A percentile compares a stretch with the other conserved stretches of the same genome.
Conservation (phyloP, 2,888 invertebrate genomes). For the Torymus tubicola region DNA sequence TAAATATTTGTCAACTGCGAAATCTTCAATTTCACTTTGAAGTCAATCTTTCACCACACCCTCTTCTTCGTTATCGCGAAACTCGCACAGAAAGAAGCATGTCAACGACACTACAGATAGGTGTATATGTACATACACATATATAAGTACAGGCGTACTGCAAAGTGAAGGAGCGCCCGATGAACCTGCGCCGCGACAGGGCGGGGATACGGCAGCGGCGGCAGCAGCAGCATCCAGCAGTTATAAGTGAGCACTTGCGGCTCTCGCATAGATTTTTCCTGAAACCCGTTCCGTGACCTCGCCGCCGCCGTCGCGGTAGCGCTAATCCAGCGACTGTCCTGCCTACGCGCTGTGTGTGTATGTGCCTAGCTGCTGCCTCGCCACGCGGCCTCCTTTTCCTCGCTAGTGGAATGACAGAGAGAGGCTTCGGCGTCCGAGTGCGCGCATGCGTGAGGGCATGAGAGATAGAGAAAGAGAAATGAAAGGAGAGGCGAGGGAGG, state of each 20-base stretch:
- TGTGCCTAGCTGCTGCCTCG: neutral
- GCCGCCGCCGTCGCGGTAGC: constrained; percentile 57
- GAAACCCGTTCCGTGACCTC: constrained; percentile 71
- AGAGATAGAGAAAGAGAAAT: neutral
- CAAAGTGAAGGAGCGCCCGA: too few relatives aligned
- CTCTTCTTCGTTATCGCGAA: too few relatives aligned
- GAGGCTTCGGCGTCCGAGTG: neutral
- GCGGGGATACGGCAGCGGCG: constrained; percentile 48
- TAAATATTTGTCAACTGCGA: too few relatives aligned
- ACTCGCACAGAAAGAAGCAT: too few relatives aligned
- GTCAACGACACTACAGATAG: too few relatives aligned
- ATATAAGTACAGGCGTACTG: too few relatives aligned
- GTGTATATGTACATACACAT: too few relatives aligned
- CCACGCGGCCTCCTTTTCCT: constrained; percentile 34
- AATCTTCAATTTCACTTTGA: too few relatives aligned
- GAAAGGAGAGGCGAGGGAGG: neutral
- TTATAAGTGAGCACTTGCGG: neutral
- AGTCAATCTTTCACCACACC: too few relatives aligned
- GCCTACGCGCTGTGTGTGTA: constrained; percentile 57
- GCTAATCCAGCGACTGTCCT: constrained; percentile 62
- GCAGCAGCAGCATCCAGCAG: neutral
- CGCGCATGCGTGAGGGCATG: neutral
- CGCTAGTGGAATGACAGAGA: constrained; percentile 7
- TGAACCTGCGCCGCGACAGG: constrained; percentile 23
- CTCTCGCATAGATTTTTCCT: constrained; percentile 66